Evolutionary conservation across 2,797 vertebrate genomes (phyloP).

Genomic region (Sparidentex hasta): DNA sequence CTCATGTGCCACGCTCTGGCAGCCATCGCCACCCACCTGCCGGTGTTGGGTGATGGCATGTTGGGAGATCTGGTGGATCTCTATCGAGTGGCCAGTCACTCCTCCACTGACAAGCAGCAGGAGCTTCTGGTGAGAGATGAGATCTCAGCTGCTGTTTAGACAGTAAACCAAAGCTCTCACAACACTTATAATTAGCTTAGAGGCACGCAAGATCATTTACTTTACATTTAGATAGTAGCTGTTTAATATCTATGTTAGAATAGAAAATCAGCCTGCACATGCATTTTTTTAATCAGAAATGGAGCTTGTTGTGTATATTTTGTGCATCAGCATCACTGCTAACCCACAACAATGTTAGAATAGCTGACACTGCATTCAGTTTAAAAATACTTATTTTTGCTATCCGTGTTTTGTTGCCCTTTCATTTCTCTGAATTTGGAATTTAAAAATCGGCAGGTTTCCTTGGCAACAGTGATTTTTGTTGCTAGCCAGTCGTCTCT

Average conservation of each 20-base stretch:
- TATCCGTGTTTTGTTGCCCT: not conserved
- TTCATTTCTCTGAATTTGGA: not conserved
- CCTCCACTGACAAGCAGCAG: constrained; percentile 93
- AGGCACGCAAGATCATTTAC: not conserved
- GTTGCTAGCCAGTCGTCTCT: constrained; percentile 96
- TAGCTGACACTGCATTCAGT: constrained; percentile 1
- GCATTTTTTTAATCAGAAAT: not conserved
- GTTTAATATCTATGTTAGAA: not conserved
- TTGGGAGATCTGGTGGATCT: constrained; percentile 96
- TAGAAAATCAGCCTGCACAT: not conserved
- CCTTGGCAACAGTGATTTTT: constrained; percentile 97
- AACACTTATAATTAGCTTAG: not conserved
- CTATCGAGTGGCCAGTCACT: constrained; percentile 90
- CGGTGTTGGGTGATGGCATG: constrained; percentile 95
- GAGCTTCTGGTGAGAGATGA: constrained; percentile 92
- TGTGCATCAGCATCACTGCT: not conserved
- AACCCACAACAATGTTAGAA: not conserved
- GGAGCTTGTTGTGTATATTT: not conserved
- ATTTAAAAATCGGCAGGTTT: constrained; percentile 86
- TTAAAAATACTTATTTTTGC: not conserved
- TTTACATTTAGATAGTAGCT: not conserved
- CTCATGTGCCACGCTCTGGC: constrained; percentile 96
- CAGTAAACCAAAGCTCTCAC: not conserved
- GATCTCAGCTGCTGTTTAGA: not conserved
- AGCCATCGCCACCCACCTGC: constrained; percentile 95